Base-by-base conservation (phyloP, 2,797 vertebrate species). In the Myripristis jacobus region DNA sequence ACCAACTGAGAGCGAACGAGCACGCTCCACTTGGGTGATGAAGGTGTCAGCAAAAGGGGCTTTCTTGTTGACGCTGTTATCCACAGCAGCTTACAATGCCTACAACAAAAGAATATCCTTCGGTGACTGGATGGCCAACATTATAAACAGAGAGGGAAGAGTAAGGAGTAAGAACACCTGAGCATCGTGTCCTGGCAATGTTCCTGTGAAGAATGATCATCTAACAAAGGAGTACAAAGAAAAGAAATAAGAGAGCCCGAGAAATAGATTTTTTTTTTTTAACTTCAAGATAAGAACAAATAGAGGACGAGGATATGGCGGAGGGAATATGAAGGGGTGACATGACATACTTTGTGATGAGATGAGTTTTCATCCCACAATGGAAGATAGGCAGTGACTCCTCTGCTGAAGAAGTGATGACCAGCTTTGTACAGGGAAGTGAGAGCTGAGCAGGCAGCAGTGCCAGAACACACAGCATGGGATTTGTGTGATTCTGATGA, bases 321-420 rank as follows among this genome's bases (percentile, higher is more conserved):
- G 70, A 58, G 41, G 43, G 27, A 52, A 75, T 3, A 46, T 62
- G 56, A 70, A 65, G 34, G 64, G 38, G 36, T 68, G 72, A 80
- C 71, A 81, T 70, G 74, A 81, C 57, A 71, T 80, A 46, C 59
- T 48, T 63, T 48, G 69, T 68, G 55, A 85, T 86, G 77, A 85
- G 66, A 84, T 77, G 81, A 3, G 66, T 72, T 85, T 81, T 73
- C 50, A 80, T 52, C 53, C 65, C 15, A 67, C 53, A 77, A 66
- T 65, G 58, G 69, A 77, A 75, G 78, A 84, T 66, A 38, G 22
- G 64, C 51, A 80, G 65, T 80, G 81, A 79, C 73, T 81, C 47
- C n/a, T 72, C 57, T 78, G 59, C 81, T 85, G 83, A 63, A 47
- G 72, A 78, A 77, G 65, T 61, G 50, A 78, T 55, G 68, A 79